Conservation (phyloP, 2,797 vertebrate genomes). For the Bradypodion ventrale region DNA sequence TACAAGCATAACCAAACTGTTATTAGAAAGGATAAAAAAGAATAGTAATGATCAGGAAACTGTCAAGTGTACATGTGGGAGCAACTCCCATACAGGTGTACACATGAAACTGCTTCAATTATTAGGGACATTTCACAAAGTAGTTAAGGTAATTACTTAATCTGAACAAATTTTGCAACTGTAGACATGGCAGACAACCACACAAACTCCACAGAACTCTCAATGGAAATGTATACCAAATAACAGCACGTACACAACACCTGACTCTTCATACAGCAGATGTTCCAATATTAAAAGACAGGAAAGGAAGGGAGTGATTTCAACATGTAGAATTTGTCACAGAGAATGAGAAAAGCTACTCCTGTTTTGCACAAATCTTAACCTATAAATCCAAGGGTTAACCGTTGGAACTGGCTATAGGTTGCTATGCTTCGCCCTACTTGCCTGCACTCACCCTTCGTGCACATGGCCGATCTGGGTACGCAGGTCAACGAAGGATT, state of each 20-base stretch:
- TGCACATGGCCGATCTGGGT: too few species aligned
- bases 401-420: too few species aligned
- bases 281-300: too few species aligned
- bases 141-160: neutral
- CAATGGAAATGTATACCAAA: neutral
- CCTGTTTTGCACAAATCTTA: neutral
- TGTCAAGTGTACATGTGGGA: neutral
- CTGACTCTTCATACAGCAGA: too few species aligned
- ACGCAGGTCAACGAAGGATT: too few species aligned
- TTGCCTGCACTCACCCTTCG: too few species aligned
- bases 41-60: neutral
- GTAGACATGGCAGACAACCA: neutral
- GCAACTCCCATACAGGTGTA: neutral
- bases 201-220: neutral
- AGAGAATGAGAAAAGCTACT: neutral
- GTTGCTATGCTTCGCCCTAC: too few species aligned
- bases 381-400: too few species aligned
- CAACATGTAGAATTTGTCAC: neutral
- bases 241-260: neutral
- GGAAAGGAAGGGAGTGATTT: neutral
- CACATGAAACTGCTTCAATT: neutral
- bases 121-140: neutral
- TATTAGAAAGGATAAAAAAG: neutral
- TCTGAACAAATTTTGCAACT: neutral
- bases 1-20: neutral